A percentile compares a stretch with the other conserved stretches of the same genome.
Evolutionary conservation across 2,113 vertebrate species (phyloP).

Genomic region (Hippocampus mohnikei): DNA sequence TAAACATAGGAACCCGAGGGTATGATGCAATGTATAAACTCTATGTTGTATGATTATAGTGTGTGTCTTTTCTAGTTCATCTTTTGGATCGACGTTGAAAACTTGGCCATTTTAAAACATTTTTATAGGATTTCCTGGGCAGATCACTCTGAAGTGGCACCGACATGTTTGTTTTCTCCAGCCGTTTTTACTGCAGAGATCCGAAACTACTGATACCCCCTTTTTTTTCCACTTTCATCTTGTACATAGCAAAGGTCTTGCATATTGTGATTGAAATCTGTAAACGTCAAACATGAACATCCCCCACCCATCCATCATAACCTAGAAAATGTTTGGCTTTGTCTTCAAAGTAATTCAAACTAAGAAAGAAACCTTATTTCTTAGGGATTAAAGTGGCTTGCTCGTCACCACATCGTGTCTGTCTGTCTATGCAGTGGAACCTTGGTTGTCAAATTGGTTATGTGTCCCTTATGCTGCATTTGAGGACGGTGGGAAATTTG

Average conservation of each 20-base stretch:
- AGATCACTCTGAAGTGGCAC: conserved; percentile 33
- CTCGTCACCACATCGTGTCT: conserved; percentile 44
- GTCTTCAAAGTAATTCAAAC: conserved; percentile 35
- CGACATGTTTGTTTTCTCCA: background rate
- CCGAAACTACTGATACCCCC: conserved; percentile 66
- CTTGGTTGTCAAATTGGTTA: background rate
- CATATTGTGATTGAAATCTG: conserved; percentile 54
- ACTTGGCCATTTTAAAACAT: conserved; percentile 35
- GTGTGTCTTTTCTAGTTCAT: conserved; percentile 38
- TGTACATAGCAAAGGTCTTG: conserved; percentile 62
- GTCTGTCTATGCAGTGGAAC: conserved; percentile 16
- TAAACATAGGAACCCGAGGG: conserved; percentile 58
- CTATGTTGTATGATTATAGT: conserved; percentile 51
- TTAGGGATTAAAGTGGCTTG: conserved; percentile 63
- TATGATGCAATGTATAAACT: conserved; percentile 53
- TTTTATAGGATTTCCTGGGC: conserved; percentile 38
- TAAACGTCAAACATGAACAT: conserved; percentile 36
- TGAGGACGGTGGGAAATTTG: too few relatives aligned
- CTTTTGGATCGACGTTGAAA: conserved; percentile 36
- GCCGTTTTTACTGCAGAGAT: conserved; percentile 67
- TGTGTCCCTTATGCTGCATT: background rate
- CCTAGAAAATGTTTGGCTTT: conserved; percentile 35
- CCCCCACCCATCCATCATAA: conserved; percentile 22
- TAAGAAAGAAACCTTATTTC: conserved; percentile 34
- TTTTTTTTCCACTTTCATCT: conserved; percentile 27